A percentile compares a stretch with the other conserved stretches of the same genome.
Conservation (phyloP, 2,888 invertebrate genomes). For the Eupithecia subfuscata region DNA sequence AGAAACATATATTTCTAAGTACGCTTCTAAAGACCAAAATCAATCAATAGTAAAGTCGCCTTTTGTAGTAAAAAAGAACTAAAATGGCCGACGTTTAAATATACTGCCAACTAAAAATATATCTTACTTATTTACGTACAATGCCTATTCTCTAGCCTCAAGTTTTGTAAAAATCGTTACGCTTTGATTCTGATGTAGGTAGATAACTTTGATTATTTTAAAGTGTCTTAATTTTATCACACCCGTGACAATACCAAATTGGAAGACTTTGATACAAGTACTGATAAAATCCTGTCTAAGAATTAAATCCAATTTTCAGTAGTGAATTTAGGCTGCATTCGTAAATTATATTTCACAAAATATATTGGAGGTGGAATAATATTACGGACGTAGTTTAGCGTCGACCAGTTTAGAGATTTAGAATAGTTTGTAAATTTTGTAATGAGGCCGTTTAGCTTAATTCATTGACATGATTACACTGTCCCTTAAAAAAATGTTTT, state of each 20-base stretch:
- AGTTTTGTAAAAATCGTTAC: not conserved
- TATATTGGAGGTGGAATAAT: constrained; percentile 12
- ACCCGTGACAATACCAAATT: constrained; percentile 64
- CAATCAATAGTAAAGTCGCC: constrained; percentile 6
- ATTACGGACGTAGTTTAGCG: constrained; percentile 47
- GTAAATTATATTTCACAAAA: constrained; percentile 31
- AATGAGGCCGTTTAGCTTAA: constrained; percentile 23
- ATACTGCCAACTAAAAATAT: constrained; percentile 27
- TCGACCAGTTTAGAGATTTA: constrained; percentile 55
- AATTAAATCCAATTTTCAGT: constrained; percentile 63
- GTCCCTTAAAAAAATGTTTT: not conserved
- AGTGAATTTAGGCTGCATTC: constrained; percentile 48
- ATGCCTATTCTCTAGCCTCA: not conserved
- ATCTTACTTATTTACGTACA: constrained; percentile 13
- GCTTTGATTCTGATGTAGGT: not conserved
- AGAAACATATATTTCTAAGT: not conserved
- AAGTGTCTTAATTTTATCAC: constrained; percentile 36
- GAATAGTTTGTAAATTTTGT: constrained; percentile 34
- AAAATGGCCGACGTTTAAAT: constrained; percentile 29
- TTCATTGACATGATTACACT: constrained; percentile 5
- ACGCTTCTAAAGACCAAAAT: constrained; percentile 23
- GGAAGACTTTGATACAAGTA: constrained; percentile 56
- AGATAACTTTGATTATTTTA: constrained; percentile 1
- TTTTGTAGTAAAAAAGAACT: constrained; percentile 15
- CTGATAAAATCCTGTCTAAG: constrained; percentile 57